Evolutionary conservation across 1,140 invertebrate species (phyloP), one percentile per base, ranked within the genome.

Genomic region (Aphelenchoides fujianensis): DNA sequence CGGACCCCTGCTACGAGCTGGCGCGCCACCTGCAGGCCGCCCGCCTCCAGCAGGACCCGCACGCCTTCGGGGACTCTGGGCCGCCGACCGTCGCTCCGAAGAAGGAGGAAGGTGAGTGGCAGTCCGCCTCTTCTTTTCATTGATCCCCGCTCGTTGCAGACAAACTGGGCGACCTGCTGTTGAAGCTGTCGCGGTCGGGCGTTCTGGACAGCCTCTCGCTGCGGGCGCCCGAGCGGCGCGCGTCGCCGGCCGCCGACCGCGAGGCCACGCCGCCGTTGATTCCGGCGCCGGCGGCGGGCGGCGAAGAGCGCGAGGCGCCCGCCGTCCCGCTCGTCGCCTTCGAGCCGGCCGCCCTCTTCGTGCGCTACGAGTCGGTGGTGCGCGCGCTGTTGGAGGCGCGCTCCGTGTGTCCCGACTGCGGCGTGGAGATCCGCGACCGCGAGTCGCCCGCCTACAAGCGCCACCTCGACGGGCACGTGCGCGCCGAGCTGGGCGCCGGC

Each of bases 1-100:
- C 86, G 19, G 80, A 84, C 19, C 77, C 79, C 19, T 68, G 71
- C 31, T 83, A 83, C 68, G 83, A 83, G 37, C 68, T 83, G 19
- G 63, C 74, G 12, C 63, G 83, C 2, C 72, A 81, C 69, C 74
- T 82, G 73, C 73, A 71, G 12, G 62, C 70, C 48, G 75, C 55
- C 37, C 53, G 78, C 32, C 61, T 73, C 36, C 62, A 71, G 30
- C 37, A 72, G 32, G 37, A 59, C 68, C 69, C 36, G 31, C 5
- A 63, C 16, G 19, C 16, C 23, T n/a, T n/a, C n/a, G n/a, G n/a
- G n/a, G n/a, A n/a, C n/a, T n/a, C n/a, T n/a, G 34, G n/a, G 16
- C 68, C 12, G 1, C 67, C 34, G 57, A 27, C n/a, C n/a, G n/a
- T 0, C 30, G 59, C 31, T 31, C 23, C 5, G 80, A 3, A 23